phyloP scores from a whole-genome alignment of 2,888 invertebrate species.

The Drosophila niveifrons region DNA sequence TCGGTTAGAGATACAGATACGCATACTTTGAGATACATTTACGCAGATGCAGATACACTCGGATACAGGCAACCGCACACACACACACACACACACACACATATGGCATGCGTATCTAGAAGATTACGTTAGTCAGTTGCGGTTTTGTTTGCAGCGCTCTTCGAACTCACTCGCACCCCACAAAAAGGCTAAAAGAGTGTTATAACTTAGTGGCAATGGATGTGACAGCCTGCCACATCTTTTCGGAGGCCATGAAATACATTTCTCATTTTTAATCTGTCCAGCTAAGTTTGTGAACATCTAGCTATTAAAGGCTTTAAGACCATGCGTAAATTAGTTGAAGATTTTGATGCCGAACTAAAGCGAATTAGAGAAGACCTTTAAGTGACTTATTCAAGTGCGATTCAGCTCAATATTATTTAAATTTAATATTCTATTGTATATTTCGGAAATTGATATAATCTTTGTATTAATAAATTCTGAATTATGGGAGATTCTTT shows the following conservation, averaged over 20 bases:
- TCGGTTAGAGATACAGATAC: conserved; percentile 47
- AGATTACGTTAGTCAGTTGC: conserved; percentile 74
- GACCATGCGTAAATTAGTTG: too few relatives aligned
- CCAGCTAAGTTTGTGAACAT: not conserved
- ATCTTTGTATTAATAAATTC: too few relatives aligned
- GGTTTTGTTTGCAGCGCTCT: conserved; percentile 34
- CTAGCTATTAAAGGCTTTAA: not conserved
- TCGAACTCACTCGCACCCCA: not conserved
- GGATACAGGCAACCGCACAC: conserved; percentile 18
- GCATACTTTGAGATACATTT: not conserved
- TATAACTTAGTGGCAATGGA: not conserved
- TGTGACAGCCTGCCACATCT: not conserved
- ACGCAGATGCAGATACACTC: conserved; percentile 36
- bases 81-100: conserved; percentile 58
- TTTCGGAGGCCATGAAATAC: not conserved
- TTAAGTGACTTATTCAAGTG: too few relatives aligned
- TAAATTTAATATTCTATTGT: too few relatives aligned
- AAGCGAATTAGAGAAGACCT: too few relatives aligned
- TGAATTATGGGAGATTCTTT: too few relatives aligned
- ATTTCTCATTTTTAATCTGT: not conserved
- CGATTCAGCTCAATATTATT: too few relatives aligned
- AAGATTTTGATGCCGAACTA: too few relatives aligned
- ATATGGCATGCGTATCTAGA: conserved; percentile 71
- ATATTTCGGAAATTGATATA: too few relatives aligned
- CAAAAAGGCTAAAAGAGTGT: not conserved